Conservation (phyloP, 2,113 vertebrate species). For the Callospermophilus lateralis region DNA sequence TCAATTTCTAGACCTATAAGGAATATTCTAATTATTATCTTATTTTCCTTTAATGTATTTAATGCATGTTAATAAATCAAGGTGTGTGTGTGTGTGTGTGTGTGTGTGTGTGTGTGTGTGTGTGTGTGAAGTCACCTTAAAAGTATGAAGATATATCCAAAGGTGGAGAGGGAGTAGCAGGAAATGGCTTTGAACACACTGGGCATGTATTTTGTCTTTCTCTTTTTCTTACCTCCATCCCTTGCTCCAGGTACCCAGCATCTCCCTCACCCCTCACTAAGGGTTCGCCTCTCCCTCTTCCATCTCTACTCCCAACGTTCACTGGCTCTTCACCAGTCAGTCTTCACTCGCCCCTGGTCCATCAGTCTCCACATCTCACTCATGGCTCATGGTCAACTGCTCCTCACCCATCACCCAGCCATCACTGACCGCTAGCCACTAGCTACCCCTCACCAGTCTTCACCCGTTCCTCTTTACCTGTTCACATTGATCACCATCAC, state of each 20-base stretch:
- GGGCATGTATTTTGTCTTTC: background rate
- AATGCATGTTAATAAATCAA: background rate
- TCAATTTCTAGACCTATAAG: background rate
- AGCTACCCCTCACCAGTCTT: background rate
- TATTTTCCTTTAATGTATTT: background rate
- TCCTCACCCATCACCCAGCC: background rate
- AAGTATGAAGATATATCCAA: background rate
- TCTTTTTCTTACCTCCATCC: background rate
- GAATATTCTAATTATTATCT: background rate
- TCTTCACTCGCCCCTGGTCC: background rate
- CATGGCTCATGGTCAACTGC: background rate
- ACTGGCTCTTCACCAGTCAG: background rate
- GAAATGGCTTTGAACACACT: background rate
- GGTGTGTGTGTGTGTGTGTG: background rate
- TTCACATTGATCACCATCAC: background rate
- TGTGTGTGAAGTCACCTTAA: background rate
- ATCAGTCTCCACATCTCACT: background rate
- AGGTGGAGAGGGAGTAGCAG: background rate
- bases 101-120: background rate
- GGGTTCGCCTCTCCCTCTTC: too few relatives aligned
- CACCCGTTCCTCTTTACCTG: background rate
- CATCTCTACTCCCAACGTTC: background rate
- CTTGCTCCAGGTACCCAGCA: too few relatives aligned
- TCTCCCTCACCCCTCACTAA: background rate
- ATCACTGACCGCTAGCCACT: rapidly evolving